These are phyloP conservation scores for Oscheius sp. DNA, from an alignment of 2,888 invertebrate genomes.

Conservation along the genomic window DNA sequence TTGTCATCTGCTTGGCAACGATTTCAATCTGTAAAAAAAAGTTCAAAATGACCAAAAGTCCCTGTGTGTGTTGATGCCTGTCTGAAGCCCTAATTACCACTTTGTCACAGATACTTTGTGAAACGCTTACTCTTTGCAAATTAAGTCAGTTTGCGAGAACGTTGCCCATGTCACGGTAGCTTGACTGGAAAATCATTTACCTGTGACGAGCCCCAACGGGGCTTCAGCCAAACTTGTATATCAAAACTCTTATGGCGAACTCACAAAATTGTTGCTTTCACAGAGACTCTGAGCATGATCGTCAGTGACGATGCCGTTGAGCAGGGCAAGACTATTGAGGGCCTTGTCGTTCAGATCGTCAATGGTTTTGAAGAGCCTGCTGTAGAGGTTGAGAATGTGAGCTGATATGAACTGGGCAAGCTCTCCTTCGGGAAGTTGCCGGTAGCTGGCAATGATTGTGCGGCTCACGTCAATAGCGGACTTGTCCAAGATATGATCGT, in stretches of 20 bases:
- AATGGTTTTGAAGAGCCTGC: neutral
- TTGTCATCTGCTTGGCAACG: too few species aligned
- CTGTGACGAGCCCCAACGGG: too few species aligned
- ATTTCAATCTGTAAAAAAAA: too few species aligned
- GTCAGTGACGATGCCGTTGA: neutral
- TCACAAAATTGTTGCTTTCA: neutral
- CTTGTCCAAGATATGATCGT: neutral
- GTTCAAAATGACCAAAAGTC: too few species aligned
- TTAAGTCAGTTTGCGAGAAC: too few species aligned
- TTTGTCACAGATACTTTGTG: too few species aligned
- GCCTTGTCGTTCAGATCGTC: neutral
- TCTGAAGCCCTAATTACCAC: too few species aligned
- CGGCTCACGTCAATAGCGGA: neutral
- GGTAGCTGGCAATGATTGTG: neutral
- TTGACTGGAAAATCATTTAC: too few species aligned
- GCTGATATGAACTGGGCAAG: constrained; percentile 15
- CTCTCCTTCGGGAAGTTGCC: constrained; percentile 12
- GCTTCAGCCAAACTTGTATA: too few species aligned
- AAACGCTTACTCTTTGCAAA: too few species aligned
- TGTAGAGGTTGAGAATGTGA: constrained; percentile 19
- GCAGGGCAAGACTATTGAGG: neutral
- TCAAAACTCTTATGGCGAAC: neutral
- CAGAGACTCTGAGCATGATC: neutral
- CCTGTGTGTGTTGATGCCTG: too few species aligned
- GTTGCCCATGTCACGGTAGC: too few species aligned